Evolutionary conservation across 64 coral and sea anemone species (phyloP).

Genomic region (Montipora capricornis): DNA sequence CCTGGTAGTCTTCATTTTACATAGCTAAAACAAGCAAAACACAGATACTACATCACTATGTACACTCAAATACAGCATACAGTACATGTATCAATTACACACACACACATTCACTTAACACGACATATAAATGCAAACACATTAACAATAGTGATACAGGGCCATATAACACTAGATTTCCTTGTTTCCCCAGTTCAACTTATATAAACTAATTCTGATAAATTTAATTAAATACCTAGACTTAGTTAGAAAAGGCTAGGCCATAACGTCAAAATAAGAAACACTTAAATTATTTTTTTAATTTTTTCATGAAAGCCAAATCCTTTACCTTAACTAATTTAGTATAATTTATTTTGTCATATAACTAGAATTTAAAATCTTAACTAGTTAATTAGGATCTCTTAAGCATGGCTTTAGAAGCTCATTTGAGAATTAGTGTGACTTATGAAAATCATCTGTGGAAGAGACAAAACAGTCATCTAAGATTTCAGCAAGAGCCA

Average conservation of each 20-base stretch:
- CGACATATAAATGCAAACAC: background rate
- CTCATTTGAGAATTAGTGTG: background rate
- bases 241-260: background rate
- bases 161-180: conserved; percentile 3
- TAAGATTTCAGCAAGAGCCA: background rate
- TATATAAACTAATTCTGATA: background rate
- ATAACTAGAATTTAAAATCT: background rate
- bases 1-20: background rate
- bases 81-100: background rate
- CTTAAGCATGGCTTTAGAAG: background rate
- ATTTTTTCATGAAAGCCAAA: background rate
- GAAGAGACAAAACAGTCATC: background rate
- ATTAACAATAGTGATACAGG: background rate
- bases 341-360: background rate
- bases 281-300: background rate
- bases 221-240: background rate
- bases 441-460: background rate
- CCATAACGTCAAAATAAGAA: background rate
- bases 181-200: background rate
- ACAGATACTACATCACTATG: too few species aligned
- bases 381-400: background rate
- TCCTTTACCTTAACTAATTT: background rate
- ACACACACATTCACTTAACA: background rate
- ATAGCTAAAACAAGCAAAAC: background rate
- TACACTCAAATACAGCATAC: background rate